These are phyloP conservation scores for Haliclona indistincta DNA, from an alignment of 37 sponge, comb jelly and placozoan genomes.

Conservation along the genomic window DNA sequence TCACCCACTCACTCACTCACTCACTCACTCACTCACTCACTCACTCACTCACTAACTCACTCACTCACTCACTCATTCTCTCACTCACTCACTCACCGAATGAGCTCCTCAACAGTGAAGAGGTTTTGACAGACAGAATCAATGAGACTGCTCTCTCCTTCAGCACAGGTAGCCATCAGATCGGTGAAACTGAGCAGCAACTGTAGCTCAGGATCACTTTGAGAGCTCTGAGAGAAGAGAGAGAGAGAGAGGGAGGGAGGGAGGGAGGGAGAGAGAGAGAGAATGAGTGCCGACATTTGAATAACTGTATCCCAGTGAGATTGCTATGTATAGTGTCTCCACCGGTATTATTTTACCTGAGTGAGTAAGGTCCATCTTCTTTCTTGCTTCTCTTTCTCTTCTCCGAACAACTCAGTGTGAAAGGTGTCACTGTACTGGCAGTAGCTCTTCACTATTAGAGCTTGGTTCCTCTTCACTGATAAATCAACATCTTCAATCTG, in stretches of 20 bases:
- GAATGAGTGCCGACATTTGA: too few species aligned
- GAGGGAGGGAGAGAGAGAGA: too few species aligned
- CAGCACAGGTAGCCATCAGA: slow-evolving; percentile 74
- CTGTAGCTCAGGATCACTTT: slow-evolving; percentile 19
- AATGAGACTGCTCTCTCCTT: slow-evolving; percentile 70
- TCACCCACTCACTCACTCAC: too few species aligned
- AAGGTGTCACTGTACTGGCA: slow-evolving; percentile 54
- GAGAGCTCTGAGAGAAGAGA: too few species aligned
- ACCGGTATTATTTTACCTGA: slow-evolving; percentile 3
- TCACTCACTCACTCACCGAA: not conserved
- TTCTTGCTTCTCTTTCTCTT: slow-evolving; percentile 25
- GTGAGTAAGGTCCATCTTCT: slow-evolving; percentile 11
- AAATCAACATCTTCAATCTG: slow-evolving; percentile 69
- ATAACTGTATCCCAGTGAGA: too few species aligned
- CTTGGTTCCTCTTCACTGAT: slow-evolving; percentile 70
- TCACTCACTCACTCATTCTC: too few species aligned
- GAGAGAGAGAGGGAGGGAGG: too few species aligned
- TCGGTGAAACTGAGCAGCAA: slow-evolving; percentile 57
- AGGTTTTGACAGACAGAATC: slow-evolving; percentile 79
- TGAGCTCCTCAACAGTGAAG: not conserved
- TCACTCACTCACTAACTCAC: too few species aligned
- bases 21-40: too few species aligned
- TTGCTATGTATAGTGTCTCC: not conserved
- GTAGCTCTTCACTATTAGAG: slow-evolving; percentile 50
- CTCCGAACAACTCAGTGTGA: slow-evolving; percentile 29